Evolutionary conservation across 2,113 vertebrate genomes (phyloP), one percentile per base, ranked within the genome.

Genomic region (Chauna torquata): DNA sequence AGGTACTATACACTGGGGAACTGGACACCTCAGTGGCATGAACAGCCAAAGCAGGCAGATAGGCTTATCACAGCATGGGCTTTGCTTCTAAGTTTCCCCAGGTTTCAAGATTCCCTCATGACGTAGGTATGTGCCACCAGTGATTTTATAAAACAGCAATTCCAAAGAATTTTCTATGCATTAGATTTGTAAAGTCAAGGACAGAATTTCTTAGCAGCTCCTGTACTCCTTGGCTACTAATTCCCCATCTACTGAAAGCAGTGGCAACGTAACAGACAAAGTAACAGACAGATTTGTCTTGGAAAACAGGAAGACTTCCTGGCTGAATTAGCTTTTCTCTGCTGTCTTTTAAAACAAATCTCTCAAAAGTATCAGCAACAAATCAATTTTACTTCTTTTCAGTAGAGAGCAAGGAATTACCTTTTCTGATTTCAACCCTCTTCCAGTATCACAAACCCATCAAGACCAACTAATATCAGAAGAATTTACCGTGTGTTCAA

Each of bases 401-500:
- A 91, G 66, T 20, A 74, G 22, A 86, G 61, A 85, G 83, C 38
- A 92, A 91, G 54, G 74, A 90, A 97, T 95, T 81, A 84, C 38
- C 65, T 94, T 89, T 94, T 79, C 81, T 92, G 88, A 95, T 89
- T 94, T 87, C 5, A 1, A 80, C 88, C 42, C 89, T 82, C 81
- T 87, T 82, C 74, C 62, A 65, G 81, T 58, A 74, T 92, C 94
- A 85, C 75, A 95, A 84, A 82, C 40, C 22, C 88, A 93, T 78
- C 86, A 75, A 75, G 71, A 72, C n/a, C 92, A 90, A 93, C 64
- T 61, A 86, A 84, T 95, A 88, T 84, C 61, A 8, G 69, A 87
- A 91, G 74, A 95, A 92, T 91, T 96, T 87, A 85, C 81, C 86
- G n/a, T 62, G 84, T 92, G 77, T 94, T 91, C 91, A 86, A 91